Evolutionary conservation across 2,888 invertebrate genomes (phyloP).

Genomic region (Laspeyria flexula): DNA sequence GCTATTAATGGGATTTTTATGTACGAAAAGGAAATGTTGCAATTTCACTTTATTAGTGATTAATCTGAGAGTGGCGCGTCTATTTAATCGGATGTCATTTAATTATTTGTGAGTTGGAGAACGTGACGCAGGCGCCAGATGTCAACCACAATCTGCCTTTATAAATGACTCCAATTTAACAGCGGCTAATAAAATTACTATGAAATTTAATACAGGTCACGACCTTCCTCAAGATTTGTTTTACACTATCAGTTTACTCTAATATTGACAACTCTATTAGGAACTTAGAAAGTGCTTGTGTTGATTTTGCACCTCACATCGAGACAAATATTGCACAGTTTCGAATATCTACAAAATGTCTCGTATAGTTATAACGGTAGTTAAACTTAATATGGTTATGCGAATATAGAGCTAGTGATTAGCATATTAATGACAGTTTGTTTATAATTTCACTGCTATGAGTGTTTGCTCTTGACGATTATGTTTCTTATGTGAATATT

Average conservation of each 20-base stretch:
- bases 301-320: conserved; percentile 50
- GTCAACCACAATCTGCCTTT: conserved; percentile 5
- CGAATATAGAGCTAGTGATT: conserved; percentile 31
- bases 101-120: conserved; percentile 21
- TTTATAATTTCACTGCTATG: conserved; percentile 23
- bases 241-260: conserved; percentile 43
- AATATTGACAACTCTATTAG: conserved; percentile 53
- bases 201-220: conserved; percentile 17
- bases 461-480: conserved; percentile 10
- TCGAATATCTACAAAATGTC: conserved; percentile 24
- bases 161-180: conserved; percentile 26
- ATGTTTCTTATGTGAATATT: conserved; percentile 22
- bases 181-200: too few species aligned
- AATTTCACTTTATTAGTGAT: conserved; percentile 46
- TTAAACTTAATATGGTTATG: conserved; percentile 30
- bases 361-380: conserved; percentile 34
- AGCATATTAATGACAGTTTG: conserved; percentile 32
- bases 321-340: conserved; percentile 44
- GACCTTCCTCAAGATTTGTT: conserved; percentile 46
- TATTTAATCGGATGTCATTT: conserved; percentile 35
- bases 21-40: conserved; percentile 32
- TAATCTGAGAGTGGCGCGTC: conserved; percentile 44
- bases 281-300: conserved; percentile 67
- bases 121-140: conserved; percentile 28
- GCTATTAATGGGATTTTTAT: conserved; percentile 14